Conservation (phyloP, 2,113 vertebrate genomes). For the Seriola quinqueradiata region DNA sequence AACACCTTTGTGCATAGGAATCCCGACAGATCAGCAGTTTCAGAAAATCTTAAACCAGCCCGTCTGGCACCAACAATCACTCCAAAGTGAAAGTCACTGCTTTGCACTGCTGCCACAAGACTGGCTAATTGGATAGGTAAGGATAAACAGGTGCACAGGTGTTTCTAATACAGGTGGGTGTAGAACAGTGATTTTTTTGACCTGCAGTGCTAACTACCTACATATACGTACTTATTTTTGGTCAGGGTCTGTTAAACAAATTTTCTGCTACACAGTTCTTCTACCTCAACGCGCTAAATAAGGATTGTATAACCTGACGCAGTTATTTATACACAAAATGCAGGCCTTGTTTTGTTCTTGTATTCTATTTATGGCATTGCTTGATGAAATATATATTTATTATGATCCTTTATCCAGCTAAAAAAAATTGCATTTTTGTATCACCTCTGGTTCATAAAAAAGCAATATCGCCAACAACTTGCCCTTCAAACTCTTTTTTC, state of each 20-base stretch:
- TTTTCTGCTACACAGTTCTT: too few relatives aligned
- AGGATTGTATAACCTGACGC: background rate
- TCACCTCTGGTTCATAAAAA: slow-evolving; percentile 3
- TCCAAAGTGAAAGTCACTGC: too few relatives aligned
- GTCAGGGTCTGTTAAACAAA: too few relatives aligned
- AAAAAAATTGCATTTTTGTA: background rate
- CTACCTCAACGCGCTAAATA: background rate
- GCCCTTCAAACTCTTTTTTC: slow-evolving; percentile 27
- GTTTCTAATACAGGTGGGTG: background rate
- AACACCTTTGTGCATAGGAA: too few relatives aligned
- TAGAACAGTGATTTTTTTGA: too few relatives aligned
- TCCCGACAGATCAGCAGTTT: too few relatives aligned
- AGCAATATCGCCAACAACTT: background rate
- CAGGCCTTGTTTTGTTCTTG: background rate
- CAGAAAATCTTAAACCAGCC: too few relatives aligned
- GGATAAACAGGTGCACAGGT: background rate
- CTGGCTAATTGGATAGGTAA: too few relatives aligned
- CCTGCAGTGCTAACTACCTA: background rate
- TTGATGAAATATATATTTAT: background rate
- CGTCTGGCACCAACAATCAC: too few relatives aligned
- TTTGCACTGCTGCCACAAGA: too few relatives aligned
- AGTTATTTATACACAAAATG: background rate
- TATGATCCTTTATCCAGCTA: background rate
- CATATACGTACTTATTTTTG: background rate
- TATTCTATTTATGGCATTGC: background rate